Base-by-base conservation (phyloP, 2,113 vertebrate species). In the Mustela lutreola region DNA sequence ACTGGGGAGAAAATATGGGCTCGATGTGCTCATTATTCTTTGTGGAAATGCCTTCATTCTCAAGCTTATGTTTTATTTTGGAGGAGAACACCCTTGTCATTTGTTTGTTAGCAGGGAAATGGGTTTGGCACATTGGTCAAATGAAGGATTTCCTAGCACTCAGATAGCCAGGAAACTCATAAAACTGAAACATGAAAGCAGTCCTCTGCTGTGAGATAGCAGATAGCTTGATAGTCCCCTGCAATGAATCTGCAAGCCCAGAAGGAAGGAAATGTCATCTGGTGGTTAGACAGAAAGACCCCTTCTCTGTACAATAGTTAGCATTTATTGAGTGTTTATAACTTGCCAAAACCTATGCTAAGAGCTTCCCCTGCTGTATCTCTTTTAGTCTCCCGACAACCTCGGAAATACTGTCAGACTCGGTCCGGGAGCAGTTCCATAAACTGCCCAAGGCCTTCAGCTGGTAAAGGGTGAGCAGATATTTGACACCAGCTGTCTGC, bases 61-160 rank as follows among this genome's bases (percentile, higher is more conserved):
- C 7, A 60, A 87, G 58, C 56, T 80, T 53, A 67, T 95, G 82
- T 96, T 96, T 96, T 96, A 96, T 48, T 90, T 95, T 93, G 63
- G 12, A 98, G 86, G 82, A 84, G 95, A 94, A 76, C 21, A 3
- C 36, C 87, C 88, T 95, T 95, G 84, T 81, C 80, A 95, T 95
- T 92, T 28, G 45, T 96, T 98, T 93, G 94, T 48, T 53, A 96
- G 36, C 79, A 96, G 98, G 91, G 95, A 98, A 96, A 94, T 56
- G 92, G 91, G 53, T 82, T 94, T 42, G 65, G 78, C 95, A 97
- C 87, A 75, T 39, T 96, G 92, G 90, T 36, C 88, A 91, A 76
- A 94, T 98, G 93, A 98, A 98, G 98, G 91, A 91, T 96, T 91
- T 98, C 97, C 87, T 94, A 92, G 85, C 2, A 0, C 86, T 97